Percentiles rank a stretch among this genome's conserved stretches.
Conservation (phyloP, 1,140 invertebrate genomes). For the Pristionchus pacificus region DNA sequence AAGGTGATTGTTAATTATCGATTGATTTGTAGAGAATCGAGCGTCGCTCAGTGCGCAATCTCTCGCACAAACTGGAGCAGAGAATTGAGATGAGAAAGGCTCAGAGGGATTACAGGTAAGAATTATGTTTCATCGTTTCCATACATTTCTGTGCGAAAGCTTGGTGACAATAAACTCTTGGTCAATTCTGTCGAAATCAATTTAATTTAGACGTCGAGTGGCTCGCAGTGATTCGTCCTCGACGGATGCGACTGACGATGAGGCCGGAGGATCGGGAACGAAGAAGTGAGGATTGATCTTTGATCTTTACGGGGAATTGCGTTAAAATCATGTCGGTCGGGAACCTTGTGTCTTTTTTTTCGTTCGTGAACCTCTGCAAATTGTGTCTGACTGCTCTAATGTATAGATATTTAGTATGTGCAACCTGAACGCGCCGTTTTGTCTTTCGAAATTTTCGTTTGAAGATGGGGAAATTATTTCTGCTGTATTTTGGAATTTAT, state of each 20-base stretch:
- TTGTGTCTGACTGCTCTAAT: no score
- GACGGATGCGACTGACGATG: slow-evolving; percentile 7
- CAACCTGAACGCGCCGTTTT: no score
- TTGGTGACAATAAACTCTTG: background rate
- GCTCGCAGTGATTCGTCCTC: slow-evolving; percentile 19
- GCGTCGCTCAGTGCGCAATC: background rate
- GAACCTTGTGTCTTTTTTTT: no score
- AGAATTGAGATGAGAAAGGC: background rate
- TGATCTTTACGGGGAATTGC: no score
- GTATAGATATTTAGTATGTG: no score
- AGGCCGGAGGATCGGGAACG: slow-evolving; percentile 11
- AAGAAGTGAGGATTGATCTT: background rate
- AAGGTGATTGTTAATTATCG: background rate
- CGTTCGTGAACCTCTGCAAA: no score
- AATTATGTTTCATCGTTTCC: slow-evolving; percentile 9
- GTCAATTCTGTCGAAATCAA: background rate
- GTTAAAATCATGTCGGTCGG: no score
- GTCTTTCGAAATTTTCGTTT: no score
- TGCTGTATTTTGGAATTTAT: no score
- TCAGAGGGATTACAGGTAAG: slow-evolving; percentile 9
- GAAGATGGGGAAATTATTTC: no score
- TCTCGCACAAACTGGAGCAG: background rate
- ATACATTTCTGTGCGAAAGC: slow-evolving; percentile 4
- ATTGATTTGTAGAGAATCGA: no score
- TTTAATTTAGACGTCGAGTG: slow-evolving; percentile 1